Conservation (phyloP, 2,888 invertebrate species). For the Zootermopsis nevadensis region DNA sequence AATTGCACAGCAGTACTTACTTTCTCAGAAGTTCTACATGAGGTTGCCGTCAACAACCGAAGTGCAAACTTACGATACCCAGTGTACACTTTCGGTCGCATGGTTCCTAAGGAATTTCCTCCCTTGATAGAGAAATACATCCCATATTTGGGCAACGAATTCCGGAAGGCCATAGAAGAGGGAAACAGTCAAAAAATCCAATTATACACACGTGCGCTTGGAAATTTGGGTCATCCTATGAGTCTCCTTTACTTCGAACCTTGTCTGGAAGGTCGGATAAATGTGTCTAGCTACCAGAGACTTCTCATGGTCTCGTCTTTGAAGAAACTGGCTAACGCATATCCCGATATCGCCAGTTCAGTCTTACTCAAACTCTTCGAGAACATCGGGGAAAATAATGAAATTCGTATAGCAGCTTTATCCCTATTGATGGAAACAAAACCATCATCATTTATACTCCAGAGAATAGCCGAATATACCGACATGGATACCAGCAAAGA, state of each 20-base stretch:
- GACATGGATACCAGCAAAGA: neutral
- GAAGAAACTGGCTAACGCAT: neutral
- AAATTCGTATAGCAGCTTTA: slow-evolving; percentile 14
- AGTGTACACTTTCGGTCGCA: slow-evolving; percentile 72
- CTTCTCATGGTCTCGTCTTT: slow-evolving; percentile 23
- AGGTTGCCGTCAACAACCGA: slow-evolving; percentile 70
- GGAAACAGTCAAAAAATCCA: slow-evolving; percentile 2
- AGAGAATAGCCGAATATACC: slow-evolving; percentile 23
- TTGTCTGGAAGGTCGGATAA: slow-evolving; percentile 21
- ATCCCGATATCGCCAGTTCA: slow-evolving; percentile 1
- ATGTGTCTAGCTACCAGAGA: neutral
- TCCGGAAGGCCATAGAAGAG: neutral
- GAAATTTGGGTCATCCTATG: neutral
- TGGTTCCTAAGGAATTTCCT: neutral
- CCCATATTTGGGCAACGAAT: slow-evolving; percentile 31
- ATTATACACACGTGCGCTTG: slow-evolving; percentile 25
- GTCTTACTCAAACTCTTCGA: slow-evolving; percentile 24
- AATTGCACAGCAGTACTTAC: slow-evolving; percentile 70
- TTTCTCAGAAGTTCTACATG: slow-evolving; percentile 70
- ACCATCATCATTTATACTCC: neutral
- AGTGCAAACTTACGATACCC: slow-evolving; percentile 67
- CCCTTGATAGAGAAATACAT: slow-evolving; percentile 27
- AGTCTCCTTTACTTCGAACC: slow-evolving; percentile 12
- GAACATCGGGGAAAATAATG: slow-evolving; percentile 27
- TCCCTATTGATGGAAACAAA: slow-evolving; percentile 32